Evolutionary conservation across 2,797 vertebrate genomes (phyloP).

Genomic region (Anguilla marmorata): DNA sequence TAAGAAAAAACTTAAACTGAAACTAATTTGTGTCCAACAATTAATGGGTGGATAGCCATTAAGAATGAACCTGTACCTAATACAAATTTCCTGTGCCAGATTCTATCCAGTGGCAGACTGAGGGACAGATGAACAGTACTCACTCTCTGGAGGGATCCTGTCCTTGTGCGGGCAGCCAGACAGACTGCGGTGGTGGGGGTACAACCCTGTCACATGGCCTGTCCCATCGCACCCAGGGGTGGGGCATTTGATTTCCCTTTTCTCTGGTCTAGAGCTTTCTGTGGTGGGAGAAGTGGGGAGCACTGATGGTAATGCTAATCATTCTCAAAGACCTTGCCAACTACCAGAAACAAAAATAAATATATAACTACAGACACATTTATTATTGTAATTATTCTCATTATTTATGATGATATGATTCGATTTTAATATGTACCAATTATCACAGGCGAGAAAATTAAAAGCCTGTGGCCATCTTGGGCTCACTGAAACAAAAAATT

Average conservation of each 20-base stretch:
- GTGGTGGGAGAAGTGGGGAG: conserved; percentile 24
- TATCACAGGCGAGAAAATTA: conserved; percentile 38
- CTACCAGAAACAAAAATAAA: conserved; percentile 25
- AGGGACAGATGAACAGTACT: conserved; percentile 65
- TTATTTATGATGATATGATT: conserved; percentile 39
- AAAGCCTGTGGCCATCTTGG: conserved; percentile 31
- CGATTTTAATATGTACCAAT: conserved; percentile 45
- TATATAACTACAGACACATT: conserved; percentile 26
- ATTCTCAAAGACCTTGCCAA: conserved; percentile 16
- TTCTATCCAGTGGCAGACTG: not conserved
- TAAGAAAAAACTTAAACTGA: not conserved
- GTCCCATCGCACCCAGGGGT: conserved; percentile 96
- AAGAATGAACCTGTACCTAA: not conserved
- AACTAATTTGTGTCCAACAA: not conserved
- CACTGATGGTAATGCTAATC: conserved; percentile 29
- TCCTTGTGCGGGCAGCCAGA: conserved; percentile 98
- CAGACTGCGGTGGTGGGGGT: conserved; percentile 96
- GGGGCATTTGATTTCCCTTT: conserved; percentile 95
- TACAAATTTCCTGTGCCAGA: not conserved
- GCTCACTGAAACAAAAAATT: conserved; percentile 49
- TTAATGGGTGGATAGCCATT: not conserved
- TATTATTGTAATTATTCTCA: conserved; percentile 48
- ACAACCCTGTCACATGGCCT: conserved; percentile 94
- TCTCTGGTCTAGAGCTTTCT: conserved; percentile 91
- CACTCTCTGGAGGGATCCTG: conserved; percentile 97